phyloP scores from a whole-genome alignment of 2,888 invertebrate species.

The Hirtodrosophila confusa region DNA sequence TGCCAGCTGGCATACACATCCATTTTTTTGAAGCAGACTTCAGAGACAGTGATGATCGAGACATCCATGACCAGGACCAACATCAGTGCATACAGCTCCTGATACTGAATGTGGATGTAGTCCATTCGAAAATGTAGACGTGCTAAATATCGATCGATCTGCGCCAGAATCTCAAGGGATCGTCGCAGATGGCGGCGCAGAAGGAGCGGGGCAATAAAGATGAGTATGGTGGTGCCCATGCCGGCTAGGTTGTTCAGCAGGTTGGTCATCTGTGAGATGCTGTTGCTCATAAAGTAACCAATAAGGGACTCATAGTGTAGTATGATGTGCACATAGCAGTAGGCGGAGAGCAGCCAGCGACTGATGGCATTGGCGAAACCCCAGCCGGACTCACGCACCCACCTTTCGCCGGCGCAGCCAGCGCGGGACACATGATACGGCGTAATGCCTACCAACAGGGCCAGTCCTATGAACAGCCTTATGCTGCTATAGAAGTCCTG shows the following conservation, averaged over 20 bases:
- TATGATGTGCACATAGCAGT: slow-evolving; percentile 49
- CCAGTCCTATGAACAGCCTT: slow-evolving; percentile 36
- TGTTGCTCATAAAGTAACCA: slow-evolving; percentile 62
- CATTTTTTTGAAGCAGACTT: slow-evolving; percentile 46
- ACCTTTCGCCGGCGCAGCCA: slow-evolving; percentile 8
- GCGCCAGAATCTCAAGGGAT: slow-evolving; percentile 31
- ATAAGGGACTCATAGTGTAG: slow-evolving; percentile 54
- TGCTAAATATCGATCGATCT: slow-evolving; percentile 32
- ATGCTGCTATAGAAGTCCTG: slow-evolving; percentile 58
- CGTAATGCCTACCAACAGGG: slow-evolving; percentile 53
- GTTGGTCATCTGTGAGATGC: slow-evolving; percentile 49
- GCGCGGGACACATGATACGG: slow-evolving; percentile 47
- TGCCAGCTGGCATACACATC: slow-evolving; percentile 57
- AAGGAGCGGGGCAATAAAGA: slow-evolving; percentile 58
- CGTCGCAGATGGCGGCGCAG: slow-evolving; percentile 40
- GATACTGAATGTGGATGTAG: slow-evolving; percentile 22
- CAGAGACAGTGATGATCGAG: slow-evolving; percentile 33
- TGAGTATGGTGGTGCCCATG: slow-evolving; percentile 40
- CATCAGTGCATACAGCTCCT: slow-evolving; percentile 11
- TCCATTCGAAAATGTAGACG: slow-evolving; percentile 15
- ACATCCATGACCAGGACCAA: slow-evolving; percentile 21
- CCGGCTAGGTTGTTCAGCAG: slow-evolving; percentile 51
- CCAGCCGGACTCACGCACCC: slow-evolving; percentile 47
- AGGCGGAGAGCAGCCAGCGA: slow-evolving; percentile 62
- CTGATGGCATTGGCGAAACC: slow-evolving; percentile 64